phyloP scores from a whole-genome alignment of 37 sponge, comb jelly and placozoan genomes.

The Mnemiopsis leidyi region DNA sequence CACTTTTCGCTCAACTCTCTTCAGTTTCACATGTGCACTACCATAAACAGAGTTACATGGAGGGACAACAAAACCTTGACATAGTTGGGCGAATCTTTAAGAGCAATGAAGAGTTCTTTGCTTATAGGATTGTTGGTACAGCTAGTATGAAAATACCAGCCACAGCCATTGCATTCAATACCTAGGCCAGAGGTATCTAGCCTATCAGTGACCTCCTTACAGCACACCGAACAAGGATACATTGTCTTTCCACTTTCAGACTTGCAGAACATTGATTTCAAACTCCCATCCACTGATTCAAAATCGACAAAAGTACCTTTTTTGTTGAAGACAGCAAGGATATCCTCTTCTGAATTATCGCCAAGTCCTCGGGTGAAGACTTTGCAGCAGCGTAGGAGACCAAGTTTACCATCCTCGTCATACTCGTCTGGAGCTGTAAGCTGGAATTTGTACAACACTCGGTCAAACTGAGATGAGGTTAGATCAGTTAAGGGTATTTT shows the following conservation, averaged over 20 bases:
- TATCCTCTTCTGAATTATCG: background rate
- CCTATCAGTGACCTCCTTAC: background rate
- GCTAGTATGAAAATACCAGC: background rate
- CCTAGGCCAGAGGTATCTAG: background rate
- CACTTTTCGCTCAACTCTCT: too few relatives aligned
- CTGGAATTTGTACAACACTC: background rate
- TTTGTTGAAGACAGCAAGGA: background rate
- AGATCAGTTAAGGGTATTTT: too few relatives aligned
- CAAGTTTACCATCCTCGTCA: background rate
- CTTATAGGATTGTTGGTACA: background rate
- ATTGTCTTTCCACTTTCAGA: background rate
- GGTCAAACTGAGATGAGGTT: background rate
- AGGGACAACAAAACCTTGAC: background rate
- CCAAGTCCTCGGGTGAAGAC: background rate
- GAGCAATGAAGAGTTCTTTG: background rate
- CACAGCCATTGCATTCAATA: constrained; percentile 19
- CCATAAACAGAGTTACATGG: too few relatives aligned
- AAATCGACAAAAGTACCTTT: background rate
- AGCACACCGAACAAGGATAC: background rate
- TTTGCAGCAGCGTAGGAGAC: background rate
- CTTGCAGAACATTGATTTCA: background rate
- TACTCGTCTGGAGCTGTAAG: background rate
- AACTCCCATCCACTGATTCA: background rate
- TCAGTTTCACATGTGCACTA: too few relatives aligned
- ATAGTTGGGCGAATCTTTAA: background rate